phyloP scores from a whole-genome alignment of 2,888 invertebrate genomes.

The Heliconius erato region DNA sequence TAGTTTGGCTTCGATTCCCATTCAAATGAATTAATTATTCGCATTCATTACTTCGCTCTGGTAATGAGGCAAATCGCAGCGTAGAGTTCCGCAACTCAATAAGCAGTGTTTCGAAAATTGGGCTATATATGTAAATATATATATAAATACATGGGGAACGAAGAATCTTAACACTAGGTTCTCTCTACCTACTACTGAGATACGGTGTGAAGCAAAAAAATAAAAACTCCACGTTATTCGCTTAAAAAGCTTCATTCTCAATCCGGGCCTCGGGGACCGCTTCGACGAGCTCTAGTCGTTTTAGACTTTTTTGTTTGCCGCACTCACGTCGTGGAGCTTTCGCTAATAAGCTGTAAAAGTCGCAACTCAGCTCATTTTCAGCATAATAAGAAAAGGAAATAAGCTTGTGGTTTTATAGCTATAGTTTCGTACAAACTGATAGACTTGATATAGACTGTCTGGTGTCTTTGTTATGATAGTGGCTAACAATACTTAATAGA shows the following conservation, averaged over 20 bases:
- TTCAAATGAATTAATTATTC: too few relatives aligned
- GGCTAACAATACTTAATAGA: neutral
- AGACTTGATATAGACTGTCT: neutral
- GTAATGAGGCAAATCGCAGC: neutral
- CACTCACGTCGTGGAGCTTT: neutral
- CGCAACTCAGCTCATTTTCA: constrained; percentile 17
- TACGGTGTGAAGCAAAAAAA: neutral
- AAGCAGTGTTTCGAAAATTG: too few relatives aligned
- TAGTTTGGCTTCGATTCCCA: too few relatives aligned
- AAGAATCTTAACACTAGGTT: neutral
- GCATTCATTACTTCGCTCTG: neutral
- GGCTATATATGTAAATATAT: too few relatives aligned
- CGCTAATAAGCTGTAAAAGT: constrained; percentile 23
- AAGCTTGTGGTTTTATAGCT: constrained; percentile 19
- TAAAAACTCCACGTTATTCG: neutral
- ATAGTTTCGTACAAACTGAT: neutral
- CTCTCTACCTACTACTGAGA: neutral
- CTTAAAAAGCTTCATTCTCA: neutral
- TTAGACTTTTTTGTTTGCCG: constrained; percentile 11
- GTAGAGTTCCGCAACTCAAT: neutral
- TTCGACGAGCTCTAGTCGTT: neutral
- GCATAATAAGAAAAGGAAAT: constrained; percentile 26
- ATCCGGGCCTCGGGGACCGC: constrained; percentile 6
- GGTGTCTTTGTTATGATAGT: neutral
- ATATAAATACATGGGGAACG: too few relatives aligned